phyloP scores from a whole-genome alignment of 2,113 vertebrate genomes.

The Stegastes partitus region DNA sequence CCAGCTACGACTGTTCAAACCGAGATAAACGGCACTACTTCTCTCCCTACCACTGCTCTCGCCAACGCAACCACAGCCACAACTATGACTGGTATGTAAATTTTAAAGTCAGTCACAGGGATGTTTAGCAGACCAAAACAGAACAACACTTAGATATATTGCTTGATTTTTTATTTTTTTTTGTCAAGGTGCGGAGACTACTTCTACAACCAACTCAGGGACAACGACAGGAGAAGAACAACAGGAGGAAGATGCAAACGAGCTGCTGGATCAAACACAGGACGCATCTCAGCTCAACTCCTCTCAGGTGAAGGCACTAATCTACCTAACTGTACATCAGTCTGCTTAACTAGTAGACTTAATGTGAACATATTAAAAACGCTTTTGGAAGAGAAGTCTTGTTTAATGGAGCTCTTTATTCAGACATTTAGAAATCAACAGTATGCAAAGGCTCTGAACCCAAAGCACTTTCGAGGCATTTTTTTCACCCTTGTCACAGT shows the following conservation, averaged over 20 bases:
- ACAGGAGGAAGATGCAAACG: conserved; percentile 24
- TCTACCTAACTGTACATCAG: no score
- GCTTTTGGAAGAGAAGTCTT: no score
- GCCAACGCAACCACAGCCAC: neutral
- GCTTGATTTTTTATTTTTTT: neutral
- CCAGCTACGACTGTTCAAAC: neutral
- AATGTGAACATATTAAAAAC: no score
- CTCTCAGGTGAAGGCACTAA: conserved; percentile 70
- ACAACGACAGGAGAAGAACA: conserved; percentile 18
- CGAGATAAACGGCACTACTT: neutral
- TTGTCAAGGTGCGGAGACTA: neutral
- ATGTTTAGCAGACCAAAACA: neutral
- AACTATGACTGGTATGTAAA: conserved; percentile 34
- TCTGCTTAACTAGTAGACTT: no score
- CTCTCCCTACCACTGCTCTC: neutral
- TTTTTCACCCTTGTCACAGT: no score
- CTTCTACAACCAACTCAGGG: neutral
- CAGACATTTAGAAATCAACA: no score
- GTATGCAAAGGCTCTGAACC: no score
- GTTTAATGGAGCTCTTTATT: no score
- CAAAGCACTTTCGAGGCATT: no score
- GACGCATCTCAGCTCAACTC: conserved; percentile 62
- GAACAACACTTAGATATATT: no score
- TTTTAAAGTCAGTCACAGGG: no score
- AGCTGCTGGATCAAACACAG: conserved; percentile 68